Evolutionary conservation across 1,140 invertebrate species (phyloP).

Genomic region (Rhynchophorus ferrugineus): DNA sequence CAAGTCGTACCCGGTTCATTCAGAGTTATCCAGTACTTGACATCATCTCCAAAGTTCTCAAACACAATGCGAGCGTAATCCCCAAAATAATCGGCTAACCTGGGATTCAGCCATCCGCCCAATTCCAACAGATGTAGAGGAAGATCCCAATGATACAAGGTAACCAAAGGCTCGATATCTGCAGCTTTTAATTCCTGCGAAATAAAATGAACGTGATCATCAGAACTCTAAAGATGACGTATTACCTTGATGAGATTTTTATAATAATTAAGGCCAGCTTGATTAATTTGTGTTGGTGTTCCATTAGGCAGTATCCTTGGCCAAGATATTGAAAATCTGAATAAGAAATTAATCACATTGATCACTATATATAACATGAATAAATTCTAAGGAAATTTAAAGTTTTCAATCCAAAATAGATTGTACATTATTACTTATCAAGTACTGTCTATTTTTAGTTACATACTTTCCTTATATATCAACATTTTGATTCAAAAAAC

Average conservation of each 20-base stretch:
- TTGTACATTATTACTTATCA: too few relatives aligned
- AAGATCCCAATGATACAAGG: conserved; percentile 41
- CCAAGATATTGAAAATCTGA: conserved; percentile 16
- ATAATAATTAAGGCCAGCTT: conserved; percentile 14
- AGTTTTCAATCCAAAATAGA: too few relatives aligned
- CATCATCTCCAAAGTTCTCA: conserved; percentile 42
- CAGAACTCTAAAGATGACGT: not conserved
- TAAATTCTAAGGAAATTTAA: too few relatives aligned
- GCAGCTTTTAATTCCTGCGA: conserved; percentile 36
- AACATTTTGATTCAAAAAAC: too few relatives aligned
- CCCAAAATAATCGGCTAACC: conserved; percentile 36
- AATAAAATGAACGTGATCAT: not conserved
- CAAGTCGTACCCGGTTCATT: conserved; percentile 64
- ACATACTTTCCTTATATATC: too few relatives aligned
- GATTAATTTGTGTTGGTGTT: conserved; percentile 1
- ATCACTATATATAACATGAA: too few relatives aligned
- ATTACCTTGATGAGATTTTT: conserved; percentile 9
- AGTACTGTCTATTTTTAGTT: too few relatives aligned
- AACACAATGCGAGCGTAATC: conserved; percentile 35
- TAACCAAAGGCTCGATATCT: conserved; percentile 48
- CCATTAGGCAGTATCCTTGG: conserved; percentile 12
- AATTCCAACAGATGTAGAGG: conserved; percentile 40
- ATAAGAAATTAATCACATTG: too few relatives aligned
- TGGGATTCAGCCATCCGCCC: conserved; percentile 45
- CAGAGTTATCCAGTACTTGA: conserved; percentile 60